A percentile compares a stretch with the other conserved stretches of the same genome.
These are phyloP conservation scores for Thera britannica DNA, from an alignment of 2,888 invertebrate species.

Conservation along the genomic window DNA sequence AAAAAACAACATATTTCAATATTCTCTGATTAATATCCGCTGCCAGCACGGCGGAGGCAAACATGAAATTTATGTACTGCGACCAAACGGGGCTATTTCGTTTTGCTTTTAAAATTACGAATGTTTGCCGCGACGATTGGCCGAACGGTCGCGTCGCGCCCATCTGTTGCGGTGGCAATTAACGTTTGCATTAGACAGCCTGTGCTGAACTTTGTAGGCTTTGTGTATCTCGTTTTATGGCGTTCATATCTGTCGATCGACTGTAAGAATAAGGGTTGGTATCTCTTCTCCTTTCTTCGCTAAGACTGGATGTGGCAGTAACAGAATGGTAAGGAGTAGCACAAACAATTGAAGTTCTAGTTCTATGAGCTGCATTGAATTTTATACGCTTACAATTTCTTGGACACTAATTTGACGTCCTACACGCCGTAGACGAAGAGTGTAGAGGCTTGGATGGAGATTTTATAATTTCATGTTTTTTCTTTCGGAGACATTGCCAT, in stretches of 20 bases:
- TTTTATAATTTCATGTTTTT: too few relatives aligned
- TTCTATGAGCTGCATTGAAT: too few relatives aligned
- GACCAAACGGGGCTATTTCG: constrained; percentile 79
- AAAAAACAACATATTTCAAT: constrained; percentile 85
- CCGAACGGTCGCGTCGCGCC: constrained; percentile 70
- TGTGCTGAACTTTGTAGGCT: constrained; percentile 33
- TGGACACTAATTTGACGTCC: too few relatives aligned
- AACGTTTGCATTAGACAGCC: constrained; percentile 71
- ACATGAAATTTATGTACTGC: constrained; percentile 84
- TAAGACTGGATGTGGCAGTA: too few relatives aligned
- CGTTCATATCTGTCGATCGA: constrained; percentile 36
- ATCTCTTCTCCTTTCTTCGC: too few relatives aligned
- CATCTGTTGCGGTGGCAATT: constrained; percentile 80
- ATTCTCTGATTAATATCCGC: constrained; percentile 84
- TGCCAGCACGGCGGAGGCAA: constrained; percentile 81
- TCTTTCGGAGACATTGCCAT: too few relatives aligned
- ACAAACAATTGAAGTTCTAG: too few relatives aligned
- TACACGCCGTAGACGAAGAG: too few relatives aligned
- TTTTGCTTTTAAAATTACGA: constrained; percentile 84
- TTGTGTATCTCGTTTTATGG: constrained; percentile 31
- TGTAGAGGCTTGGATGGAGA: too few relatives aligned
- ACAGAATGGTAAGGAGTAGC: too few relatives aligned
- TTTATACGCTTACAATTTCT: too few relatives aligned
- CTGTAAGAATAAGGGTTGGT: not conserved
- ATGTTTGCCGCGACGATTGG: constrained; percentile 81